These are phyloP conservation scores for Anadara kagoshimensis DNA, from an alignment of 1,140 invertebrate species.

Conservation along the genomic window DNA sequence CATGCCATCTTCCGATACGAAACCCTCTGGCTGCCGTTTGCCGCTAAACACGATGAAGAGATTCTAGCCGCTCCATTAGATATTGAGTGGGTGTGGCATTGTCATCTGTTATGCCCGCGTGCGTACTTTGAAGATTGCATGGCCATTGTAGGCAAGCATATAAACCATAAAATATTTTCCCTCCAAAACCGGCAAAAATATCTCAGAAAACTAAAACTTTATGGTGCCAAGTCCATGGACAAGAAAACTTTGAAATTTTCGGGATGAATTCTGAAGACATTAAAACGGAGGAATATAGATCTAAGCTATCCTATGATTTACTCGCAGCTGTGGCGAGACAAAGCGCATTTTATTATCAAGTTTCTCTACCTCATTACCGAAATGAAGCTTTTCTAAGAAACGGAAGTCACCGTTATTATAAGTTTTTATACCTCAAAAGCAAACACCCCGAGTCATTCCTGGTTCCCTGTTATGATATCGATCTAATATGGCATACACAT, in stretches of 20 bases:
- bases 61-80: conserved; percentile 71
- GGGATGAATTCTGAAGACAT: background rate
- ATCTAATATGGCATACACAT: conserved; percentile 76
- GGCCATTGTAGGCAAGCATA: conserved; percentile 56
- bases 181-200: background rate
- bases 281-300: conserved; percentile 14
- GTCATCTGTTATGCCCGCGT: conserved; percentile 71
- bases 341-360: conserved; percentile 73
- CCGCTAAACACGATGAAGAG: conserved; percentile 43
- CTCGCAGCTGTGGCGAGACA: conserved; percentile 71
- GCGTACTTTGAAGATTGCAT: conserved; percentile 71
- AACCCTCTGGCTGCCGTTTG: conserved; percentile 72
- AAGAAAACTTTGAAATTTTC: conserved; percentile 38
- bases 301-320: conserved; percentile 70
- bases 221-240: conserved; percentile 45
- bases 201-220: conserved; percentile 26
- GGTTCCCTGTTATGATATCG: conserved; percentile 76
- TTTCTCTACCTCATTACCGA: conserved; percentile 75
- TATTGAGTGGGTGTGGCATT: conserved; percentile 75
- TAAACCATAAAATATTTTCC: conserved; percentile 68
- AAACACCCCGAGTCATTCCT: conserved; percentile 72
- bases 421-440: conserved; percentile 74
- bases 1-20: conserved; percentile 70
- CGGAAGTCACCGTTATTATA: conserved; percentile 73
- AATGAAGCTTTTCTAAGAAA: conserved; percentile 71